A percentile compares a stretch with the other conserved stretches of the same genome.
Conservation (phyloP, 2,797 vertebrate genomes). For the Miichthys miiuy region DNA sequence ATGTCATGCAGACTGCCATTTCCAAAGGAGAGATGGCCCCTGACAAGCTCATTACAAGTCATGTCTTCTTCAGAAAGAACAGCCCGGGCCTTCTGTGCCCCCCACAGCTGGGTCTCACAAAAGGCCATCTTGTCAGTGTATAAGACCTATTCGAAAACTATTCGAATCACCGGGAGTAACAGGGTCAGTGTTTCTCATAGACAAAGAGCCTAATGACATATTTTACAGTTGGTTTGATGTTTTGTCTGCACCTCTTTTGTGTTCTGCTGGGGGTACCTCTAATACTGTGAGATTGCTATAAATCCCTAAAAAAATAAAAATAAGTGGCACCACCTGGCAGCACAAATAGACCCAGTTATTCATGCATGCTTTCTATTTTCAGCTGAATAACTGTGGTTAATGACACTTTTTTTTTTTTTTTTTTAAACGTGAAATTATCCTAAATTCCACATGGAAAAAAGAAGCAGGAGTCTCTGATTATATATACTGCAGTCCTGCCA, state of each 20-base stretch:
- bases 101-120: constrained; percentile 68
- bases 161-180: constrained; percentile 60
- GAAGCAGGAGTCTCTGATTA: constrained; percentile 64
- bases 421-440: constrained; percentile 61
- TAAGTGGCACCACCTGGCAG: constrained; percentile 77
- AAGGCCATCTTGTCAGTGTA: constrained; percentile 74
- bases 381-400: constrained; percentile 69
- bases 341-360: constrained; percentile 59
- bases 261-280: constrained; percentile 68
- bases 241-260: constrained; percentile 79
- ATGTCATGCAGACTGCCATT: constrained; percentile 61
- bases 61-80: constrained; percentile 65
- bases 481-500: constrained; percentile 67
- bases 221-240: constrained; percentile 82
- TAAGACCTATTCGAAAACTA: constrained; percentile 65
- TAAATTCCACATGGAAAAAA: constrained; percentile 74
- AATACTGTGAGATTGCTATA: constrained; percentile 52
- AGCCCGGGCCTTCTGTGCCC: constrained; percentile 49
- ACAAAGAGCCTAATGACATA: constrained; percentile 83
- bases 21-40: constrained; percentile 65
- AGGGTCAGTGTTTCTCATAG: constrained; percentile 69
- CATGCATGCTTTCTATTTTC: constrained; percentile 70
- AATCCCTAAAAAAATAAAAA: constrained; percentile 36
- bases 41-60: constrained; percentile 77
- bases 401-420: constrained; percentile 62